These are phyloP conservation scores for Drosophila baimaii DNA, from an alignment of 1,140 invertebrate species.

Conservation along the genomic window DNA sequence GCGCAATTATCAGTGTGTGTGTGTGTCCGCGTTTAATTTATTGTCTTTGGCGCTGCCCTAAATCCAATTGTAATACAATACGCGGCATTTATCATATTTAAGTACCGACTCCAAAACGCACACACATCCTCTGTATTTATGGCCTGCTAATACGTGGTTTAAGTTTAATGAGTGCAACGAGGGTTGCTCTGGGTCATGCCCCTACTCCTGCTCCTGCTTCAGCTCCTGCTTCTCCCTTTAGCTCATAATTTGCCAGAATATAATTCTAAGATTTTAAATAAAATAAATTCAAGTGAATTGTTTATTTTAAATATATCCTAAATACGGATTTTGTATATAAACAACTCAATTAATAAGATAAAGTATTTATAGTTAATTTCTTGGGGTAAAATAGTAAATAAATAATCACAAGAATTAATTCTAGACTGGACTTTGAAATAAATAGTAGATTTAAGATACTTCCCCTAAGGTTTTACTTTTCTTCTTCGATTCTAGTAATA, in stretches of 20 bases:
- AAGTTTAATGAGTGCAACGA: conserved; percentile 67
- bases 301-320: neutral
- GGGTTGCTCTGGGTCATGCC: neutral
- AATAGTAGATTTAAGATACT: too few species aligned
- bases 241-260: neutral
- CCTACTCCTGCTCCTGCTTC: neutral
- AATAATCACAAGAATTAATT: neutral
- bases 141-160: conserved; percentile 78
- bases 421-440: too few species aligned
- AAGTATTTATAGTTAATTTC: neutral
- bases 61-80: conserved; percentile 82
- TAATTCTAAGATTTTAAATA: neutral
- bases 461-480: too few species aligned
- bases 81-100: conserved; percentile 80
- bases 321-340: neutral
- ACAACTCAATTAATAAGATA: neutral
- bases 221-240: conserved; percentile 25
- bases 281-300: neutral
- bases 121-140: conserved; percentile 76
- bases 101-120: conserved; percentile 65
- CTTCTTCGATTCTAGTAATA: neutral
- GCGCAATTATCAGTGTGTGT: conserved; percentile 74
- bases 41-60: conserved; percentile 75
- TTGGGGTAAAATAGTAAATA: neutral
- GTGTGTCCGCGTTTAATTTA: conserved; percentile 72